Percentiles rank a stretch among this genome's conserved stretches.
Evolutionary conservation across 2,888 invertebrate species (phyloP).

Genomic region (Selenia dentaria): DNA sequence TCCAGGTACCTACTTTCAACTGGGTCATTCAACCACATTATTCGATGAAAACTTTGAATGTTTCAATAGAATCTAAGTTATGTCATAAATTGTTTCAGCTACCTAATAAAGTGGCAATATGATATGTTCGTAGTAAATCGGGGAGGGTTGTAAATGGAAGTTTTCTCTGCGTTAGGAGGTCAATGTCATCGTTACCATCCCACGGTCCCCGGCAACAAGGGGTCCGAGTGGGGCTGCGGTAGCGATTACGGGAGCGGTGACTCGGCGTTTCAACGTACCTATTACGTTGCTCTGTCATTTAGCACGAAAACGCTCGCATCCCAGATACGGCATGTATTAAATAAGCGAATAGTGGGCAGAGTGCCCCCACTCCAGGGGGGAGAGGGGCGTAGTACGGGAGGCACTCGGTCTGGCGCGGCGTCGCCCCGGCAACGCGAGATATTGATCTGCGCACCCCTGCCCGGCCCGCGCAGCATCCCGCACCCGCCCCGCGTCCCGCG

Average conservation of each 20-base stretch:
- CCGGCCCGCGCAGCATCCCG: slow-evolving; percentile 77
- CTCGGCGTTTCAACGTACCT: slow-evolving; percentile 51
- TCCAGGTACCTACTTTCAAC: slow-evolving; percentile 14
- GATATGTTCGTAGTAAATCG: slow-evolving; percentile 25
- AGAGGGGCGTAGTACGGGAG: slow-evolving; percentile 81
- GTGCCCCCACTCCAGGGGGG: slow-evolving; percentile 46
- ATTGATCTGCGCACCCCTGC: slow-evolving; percentile 74
- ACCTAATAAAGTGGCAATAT: too few relatives aligned
- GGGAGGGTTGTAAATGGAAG: slow-evolving; percentile 43
- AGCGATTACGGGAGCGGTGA: slow-evolving; percentile 51
- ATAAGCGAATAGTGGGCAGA: slow-evolving; percentile 77
- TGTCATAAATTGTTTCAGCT: too few relatives aligned
- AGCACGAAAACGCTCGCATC: slow-evolving; percentile 76
- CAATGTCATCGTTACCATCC: slow-evolving; percentile 60
- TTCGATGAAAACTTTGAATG: background rate
- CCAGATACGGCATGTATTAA: slow-evolving; percentile 79
- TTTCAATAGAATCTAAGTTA: background rate
- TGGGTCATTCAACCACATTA: slow-evolving; percentile 1
- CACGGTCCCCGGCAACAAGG: slow-evolving; percentile 30
- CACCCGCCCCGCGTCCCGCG: slow-evolving; percentile 43
- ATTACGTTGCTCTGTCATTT: slow-evolving; percentile 74
- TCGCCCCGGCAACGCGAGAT: slow-evolving; percentile 83
- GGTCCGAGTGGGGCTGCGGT: slow-evolving; percentile 32
- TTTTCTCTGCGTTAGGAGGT: slow-evolving; percentile 53
- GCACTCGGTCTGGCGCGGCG: slow-evolving; percentile 87